Evolutionary conservation across 2,113 vertebrate genomes (phyloP).

Genomic region (Dicaeum eximium): DNA sequence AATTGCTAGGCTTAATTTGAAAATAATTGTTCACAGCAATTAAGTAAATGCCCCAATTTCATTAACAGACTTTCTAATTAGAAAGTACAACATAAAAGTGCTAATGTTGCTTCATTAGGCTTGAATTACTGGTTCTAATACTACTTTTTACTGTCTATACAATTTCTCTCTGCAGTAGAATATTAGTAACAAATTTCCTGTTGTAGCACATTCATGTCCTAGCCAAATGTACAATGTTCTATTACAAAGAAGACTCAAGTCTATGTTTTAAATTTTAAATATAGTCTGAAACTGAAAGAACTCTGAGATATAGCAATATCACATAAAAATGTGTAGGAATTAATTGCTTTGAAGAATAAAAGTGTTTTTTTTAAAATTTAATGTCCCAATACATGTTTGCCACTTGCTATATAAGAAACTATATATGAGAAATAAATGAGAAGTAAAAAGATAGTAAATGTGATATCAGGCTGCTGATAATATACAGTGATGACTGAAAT

Average conservation of each 20-base stretch:
- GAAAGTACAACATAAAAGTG: constrained; percentile 75
- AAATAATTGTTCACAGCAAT: constrained; percentile 82
- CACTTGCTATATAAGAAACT: not conserved
- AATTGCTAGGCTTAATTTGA: constrained; percentile 76
- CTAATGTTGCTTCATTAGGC: constrained; percentile 77
- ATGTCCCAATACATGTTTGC: not conserved
- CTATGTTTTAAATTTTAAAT: constrained; percentile 29
- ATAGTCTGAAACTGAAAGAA: not conserved
- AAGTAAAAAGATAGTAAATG: not conserved
- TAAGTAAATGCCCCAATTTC: constrained; percentile 79
- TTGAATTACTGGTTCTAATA: constrained; percentile 75
- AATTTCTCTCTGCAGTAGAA: constrained; percentile 30
- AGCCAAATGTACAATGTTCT: constrained; percentile 12
- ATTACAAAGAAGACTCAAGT: not conserved
- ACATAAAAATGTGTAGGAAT: constrained; percentile 31
- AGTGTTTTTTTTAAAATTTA: constrained; percentile 16
- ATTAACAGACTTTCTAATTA: constrained; percentile 80
- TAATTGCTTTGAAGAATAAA: constrained; percentile 31
- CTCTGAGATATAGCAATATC: not conserved
- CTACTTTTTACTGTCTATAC: constrained; percentile 57
- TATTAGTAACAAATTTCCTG: constrained; percentile 19
- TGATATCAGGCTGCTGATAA: not conserved
- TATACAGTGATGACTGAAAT: not conserved
- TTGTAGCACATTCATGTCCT: not conserved
- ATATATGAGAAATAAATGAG: not conserved